A percentile compares a stretch with the other conserved stretches of the same genome.
Conservation (phyloP, 1,140 invertebrate species). For the Mylabris phalerata region DNA sequence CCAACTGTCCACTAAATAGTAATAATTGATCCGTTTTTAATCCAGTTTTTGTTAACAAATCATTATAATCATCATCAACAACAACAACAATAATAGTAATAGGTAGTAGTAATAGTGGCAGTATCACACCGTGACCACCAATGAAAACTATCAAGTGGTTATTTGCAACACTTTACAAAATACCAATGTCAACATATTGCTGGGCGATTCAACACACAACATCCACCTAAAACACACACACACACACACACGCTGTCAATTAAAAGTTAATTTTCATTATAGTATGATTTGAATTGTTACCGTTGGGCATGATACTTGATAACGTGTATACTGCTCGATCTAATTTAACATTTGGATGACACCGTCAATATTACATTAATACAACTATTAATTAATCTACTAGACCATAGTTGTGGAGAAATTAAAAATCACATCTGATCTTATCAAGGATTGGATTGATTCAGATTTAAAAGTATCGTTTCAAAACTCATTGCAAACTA, state of each 20-base stretch:
- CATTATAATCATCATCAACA: too few relatives aligned
- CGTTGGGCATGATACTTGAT: conserved; percentile 16
- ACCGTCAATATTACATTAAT: conserved; percentile 31
- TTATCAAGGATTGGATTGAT: too few relatives aligned
- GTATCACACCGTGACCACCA: neutral
- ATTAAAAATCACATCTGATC: too few relatives aligned
- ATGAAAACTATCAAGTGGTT: conserved; percentile 23
- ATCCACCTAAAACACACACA: too few relatives aligned
- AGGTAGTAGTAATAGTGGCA: too few relatives aligned
- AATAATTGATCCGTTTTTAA: conserved; percentile 26
- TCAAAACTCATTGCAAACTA: too few relatives aligned
- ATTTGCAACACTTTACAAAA: conserved; percentile 1
- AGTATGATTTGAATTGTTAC: conserved; percentile 27
- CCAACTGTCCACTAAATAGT: conserved; percentile 14
- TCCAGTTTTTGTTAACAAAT: conserved; percentile 19
- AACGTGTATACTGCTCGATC: conserved; percentile 26
- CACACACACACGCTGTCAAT: conserved; percentile 16
- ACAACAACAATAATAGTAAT: too few relatives aligned
- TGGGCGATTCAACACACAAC: too few relatives aligned
- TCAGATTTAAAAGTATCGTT: too few relatives aligned
- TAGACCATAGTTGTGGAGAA: too few relatives aligned
- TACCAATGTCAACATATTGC: too few relatives aligned
- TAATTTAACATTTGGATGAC: conserved; percentile 36
- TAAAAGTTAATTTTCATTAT: conserved; percentile 35
- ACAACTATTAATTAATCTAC: conserved; percentile 25